Percentiles rank a stretch among this genome's conserved stretches.
phyloP scores from a whole-genome alignment of 2,113 vertebrate genomes.

The Globicephala melas region DNA sequence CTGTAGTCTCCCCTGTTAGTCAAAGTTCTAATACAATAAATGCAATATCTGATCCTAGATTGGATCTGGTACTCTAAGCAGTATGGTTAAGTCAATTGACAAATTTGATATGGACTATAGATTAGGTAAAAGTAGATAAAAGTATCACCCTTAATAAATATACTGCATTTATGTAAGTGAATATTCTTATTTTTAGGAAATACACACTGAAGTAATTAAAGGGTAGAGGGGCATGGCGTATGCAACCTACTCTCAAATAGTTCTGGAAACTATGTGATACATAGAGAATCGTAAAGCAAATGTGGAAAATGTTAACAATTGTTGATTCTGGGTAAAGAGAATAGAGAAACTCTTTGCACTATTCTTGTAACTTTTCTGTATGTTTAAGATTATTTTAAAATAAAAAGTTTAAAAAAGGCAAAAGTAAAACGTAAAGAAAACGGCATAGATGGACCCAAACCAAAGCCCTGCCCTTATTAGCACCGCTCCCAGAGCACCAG shows the following conservation, averaged over 20 bases:
- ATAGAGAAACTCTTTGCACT: not conserved
- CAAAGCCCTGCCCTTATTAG: not conserved
- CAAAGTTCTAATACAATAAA: not conserved
- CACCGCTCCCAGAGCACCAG: not conserved
- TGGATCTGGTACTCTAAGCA: not conserved
- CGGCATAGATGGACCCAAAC: not conserved
- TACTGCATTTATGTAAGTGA: not conserved
- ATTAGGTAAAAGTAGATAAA: not conserved
- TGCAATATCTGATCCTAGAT: not conserved
- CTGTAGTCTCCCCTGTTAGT: not conserved
- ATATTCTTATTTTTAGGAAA: constrained; percentile 6
- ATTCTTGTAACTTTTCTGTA: not conserved
- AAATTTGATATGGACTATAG: not conserved
- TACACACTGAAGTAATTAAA: not conserved
- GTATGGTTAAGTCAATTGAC: not conserved
- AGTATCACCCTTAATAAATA: not conserved
- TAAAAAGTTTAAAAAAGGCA: not conserved
- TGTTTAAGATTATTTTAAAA: not conserved
- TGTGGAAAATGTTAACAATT: not conserved
- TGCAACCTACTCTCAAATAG: not conserved
- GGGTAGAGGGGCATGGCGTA: not conserved
- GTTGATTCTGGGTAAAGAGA: not conserved
- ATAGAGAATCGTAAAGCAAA: not conserved
- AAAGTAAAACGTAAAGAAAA: not conserved
- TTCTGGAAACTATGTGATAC: not conserved